These are phyloP conservation scores for Xyrauchen texanus DNA, from an alignment of 2,113 vertebrate genomes.

Conservation along the genomic window DNA sequence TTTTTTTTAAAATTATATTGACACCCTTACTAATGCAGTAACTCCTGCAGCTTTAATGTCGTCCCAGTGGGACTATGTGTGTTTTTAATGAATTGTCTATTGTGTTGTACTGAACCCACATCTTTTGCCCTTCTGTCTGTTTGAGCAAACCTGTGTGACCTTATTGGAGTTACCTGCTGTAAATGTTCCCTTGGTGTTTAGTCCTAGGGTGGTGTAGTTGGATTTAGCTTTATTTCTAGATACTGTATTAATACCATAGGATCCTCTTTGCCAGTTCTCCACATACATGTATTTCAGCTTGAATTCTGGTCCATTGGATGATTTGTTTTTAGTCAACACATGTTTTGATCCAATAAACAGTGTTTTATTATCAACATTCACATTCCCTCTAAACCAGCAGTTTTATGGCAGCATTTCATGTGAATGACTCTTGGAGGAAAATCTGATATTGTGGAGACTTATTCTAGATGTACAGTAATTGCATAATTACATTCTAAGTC, in stretches of 20 bases:
- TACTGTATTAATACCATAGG: neutral
- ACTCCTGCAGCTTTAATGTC: too few species aligned
- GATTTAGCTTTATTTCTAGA: too few species aligned
- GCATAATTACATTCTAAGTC: conserved; percentile 47
- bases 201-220: too few species aligned
- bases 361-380: conserved; percentile 28
- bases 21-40: too few species aligned
- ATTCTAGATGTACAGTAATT: neutral
- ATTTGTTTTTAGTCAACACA: conserved; percentile 51
- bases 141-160: too few species aligned
- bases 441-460: conserved; percentile 38
- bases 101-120: too few species aligned
- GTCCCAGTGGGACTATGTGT: too few species aligned
- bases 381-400: conserved; percentile 10
- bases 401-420: neutral
- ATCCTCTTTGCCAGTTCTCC: conserved; percentile 22
- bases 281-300: conserved; percentile 42
- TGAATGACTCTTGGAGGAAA: conserved; percentile 14
- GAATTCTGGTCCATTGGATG: conserved; percentile 19
- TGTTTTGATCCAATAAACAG: conserved; percentile 8
- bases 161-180: too few species aligned
- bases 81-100: too few species aligned
- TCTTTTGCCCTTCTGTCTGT: too few species aligned
- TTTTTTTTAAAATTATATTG: too few species aligned
- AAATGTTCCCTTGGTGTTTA: too few species aligned